Base-by-base conservation (phyloP, 2,888 invertebrate genomes). In the Pyrrhia umbra region DNA sequence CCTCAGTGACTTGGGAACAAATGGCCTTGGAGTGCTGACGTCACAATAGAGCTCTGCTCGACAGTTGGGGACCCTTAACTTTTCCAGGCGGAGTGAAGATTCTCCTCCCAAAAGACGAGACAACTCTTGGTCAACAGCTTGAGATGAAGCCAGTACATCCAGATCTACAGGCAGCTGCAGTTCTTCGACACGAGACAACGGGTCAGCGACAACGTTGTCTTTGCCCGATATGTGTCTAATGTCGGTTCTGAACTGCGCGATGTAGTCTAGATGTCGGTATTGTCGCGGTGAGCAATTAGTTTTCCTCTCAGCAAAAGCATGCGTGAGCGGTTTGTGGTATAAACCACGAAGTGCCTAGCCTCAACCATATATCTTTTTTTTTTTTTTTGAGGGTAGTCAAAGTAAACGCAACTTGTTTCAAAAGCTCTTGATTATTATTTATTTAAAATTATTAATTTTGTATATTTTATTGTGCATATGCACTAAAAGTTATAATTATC, bases 121-220 rank as follows among this genome's bases (percentile, higher is more conserved):
- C n/a, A n/a, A n/a, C n/a, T n/a, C n/a, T n/a, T n/a, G n/a, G n/a
- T n/a, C n/a, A n/a, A n/a, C n/a, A n/a, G n/a, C n/a, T n/a, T n/a
- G n/a, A n/a, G n/a, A n/a, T n/a, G n/a, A n/a, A n/a, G n/a, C n/a
- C n/a, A n/a, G n/a, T n/a, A n/a, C 23, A n/a, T 23, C 23, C 23
- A 2, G 43, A n/a, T 42, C 42, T 15, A 46, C 10, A 3, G 46
- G 46, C 16, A n/a, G 4, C 6, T 16, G 21, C 6, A 46, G 13
- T 4, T 34, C 75, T 3, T 78, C 77, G 0, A 85, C 40, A 0
- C 87, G 73, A 1, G 80, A 86, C 15, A 88, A 60, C 0, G 80
- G 56, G 45, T 81, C 80, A 8, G 82, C 79, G 1, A 81, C 77
- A 1, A 79, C 58, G 34, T 81, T 82, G 9, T 80, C 56, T 18